Evolutionary conservation across 2,888 invertebrate genomes (phyloP).

Genomic region (Eristalis intricaria): DNA sequence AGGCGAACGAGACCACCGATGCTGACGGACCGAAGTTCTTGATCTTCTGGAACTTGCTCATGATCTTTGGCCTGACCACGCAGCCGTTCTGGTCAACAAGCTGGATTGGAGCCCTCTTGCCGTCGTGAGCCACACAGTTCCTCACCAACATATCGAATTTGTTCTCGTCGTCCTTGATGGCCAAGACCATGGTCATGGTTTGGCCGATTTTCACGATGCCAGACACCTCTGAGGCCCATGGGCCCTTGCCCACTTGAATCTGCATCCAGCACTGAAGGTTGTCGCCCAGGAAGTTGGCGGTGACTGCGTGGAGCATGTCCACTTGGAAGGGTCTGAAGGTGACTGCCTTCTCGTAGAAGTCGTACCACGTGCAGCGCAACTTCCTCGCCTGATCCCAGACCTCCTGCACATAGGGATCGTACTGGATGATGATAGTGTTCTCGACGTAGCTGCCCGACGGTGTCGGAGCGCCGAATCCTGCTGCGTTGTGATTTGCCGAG

Average conservation of each 20-base stretch:
- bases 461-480: conserved; percentile 91
- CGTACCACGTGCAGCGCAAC: conserved; percentile 96
- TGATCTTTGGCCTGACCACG: conserved; percentile 95
- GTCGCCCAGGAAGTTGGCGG: conserved; percentile 97
- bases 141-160: conserved; percentile 97
- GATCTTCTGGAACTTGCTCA: conserved; percentile 97
- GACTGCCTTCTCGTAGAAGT: conserved; percentile 97
- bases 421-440: conserved; percentile 96
- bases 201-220: conserved; percentile 98
- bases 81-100: conserved; percentile 96
- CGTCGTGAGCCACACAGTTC: conserved; percentile 97
- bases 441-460: conserved; percentile 96
- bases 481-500: conserved; percentile 94
- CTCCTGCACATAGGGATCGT: conserved; percentile 96
- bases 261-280: conserved; percentile 99
- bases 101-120: conserved; percentile 95
- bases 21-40: conserved; percentile 97
- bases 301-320: conserved; percentile 96
- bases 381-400: conserved; percentile 97
- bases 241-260: conserved; percentile 97
- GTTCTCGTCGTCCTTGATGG: conserved; percentile 97
- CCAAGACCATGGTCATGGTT: conserved; percentile 98
- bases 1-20: conserved; percentile 96
- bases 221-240: conserved; percentile 98
- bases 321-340: conserved; percentile 98